These are phyloP conservation scores for Heliconius nattereri DNA, from an alignment of 1,140 invertebrate species.

Conservation along the genomic window DNA sequence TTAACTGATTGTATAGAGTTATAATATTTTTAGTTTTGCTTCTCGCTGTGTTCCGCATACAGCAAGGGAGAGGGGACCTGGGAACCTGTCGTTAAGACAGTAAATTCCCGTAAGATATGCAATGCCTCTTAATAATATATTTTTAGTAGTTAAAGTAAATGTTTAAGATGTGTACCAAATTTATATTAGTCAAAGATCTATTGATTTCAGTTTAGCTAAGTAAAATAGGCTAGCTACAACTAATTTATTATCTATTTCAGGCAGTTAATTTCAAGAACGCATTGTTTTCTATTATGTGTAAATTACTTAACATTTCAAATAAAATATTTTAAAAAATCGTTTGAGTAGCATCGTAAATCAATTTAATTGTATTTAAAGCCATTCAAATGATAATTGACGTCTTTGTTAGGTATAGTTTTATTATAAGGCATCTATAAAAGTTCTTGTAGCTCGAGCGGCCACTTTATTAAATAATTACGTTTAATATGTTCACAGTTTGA, in stretches of 20 bases:
- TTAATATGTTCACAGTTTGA: conserved; percentile 11
- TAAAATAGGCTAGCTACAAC: too few species aligned
- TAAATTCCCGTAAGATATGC: too few species aligned
- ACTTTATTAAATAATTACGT: conserved; percentile 10
- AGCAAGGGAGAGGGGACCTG: too few species aligned
- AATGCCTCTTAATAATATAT: not conserved
- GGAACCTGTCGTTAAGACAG: too few species aligned
- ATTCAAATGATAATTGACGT: not conserved
- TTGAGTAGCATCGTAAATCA: not conserved
- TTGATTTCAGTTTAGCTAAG: too few species aligned
- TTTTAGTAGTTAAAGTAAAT: not conserved
- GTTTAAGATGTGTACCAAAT: not conserved
- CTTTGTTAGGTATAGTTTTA: not conserved
- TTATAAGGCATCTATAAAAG: not conserved
- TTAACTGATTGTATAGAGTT: not conserved
- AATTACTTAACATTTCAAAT: not conserved
- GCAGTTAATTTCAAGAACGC: too few species aligned
- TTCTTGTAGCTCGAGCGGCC: not conserved
- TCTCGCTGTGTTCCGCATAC: too few species aligned
- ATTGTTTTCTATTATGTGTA: too few species aligned
- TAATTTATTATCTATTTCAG: too few species aligned
- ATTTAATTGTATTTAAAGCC: not conserved
- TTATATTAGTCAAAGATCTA: too few species aligned
- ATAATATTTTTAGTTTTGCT: too few species aligned
- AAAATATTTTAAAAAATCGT: not conserved